A percentile compares a stretch with the other conserved stretches of the same genome.
Conservation (phyloP, 2,797 vertebrate species). For the Microchirus variegatus region DNA sequence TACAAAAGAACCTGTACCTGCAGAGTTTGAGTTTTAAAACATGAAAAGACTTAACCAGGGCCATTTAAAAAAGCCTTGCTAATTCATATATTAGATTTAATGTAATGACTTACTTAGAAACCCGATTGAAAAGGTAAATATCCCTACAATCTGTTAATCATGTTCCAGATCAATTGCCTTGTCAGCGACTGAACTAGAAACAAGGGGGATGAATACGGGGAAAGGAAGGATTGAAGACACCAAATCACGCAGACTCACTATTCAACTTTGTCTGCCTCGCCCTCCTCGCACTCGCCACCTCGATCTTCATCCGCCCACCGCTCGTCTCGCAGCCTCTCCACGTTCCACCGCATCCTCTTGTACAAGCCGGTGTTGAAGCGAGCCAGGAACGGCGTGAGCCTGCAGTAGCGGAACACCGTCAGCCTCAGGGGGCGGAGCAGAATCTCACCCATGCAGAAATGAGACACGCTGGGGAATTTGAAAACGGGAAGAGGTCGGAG, state of each 20-base stretch:
- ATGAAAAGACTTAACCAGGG: too few species aligned
- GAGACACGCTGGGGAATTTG: conserved; percentile 76
- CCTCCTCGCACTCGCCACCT: conserved; percentile 31
- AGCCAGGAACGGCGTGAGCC: conserved; percentile 76
- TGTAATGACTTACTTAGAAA: too few species aligned
- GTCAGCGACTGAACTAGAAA: too few species aligned
- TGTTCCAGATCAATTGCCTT: too few species aligned
- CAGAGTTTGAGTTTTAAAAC: too few species aligned
- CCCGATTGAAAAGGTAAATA: too few species aligned
- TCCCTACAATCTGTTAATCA: too few species aligned
- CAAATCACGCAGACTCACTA: conserved; percentile 63
- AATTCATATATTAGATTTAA: too few species aligned
- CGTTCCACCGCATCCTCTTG: conserved; percentile 91
- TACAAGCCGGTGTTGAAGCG: conserved; percentile 68
- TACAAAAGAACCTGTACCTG: too few species aligned
- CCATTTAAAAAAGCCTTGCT: too few species aligned
- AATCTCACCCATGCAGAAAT: conserved; percentile 84
- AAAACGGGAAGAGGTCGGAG: neutral
- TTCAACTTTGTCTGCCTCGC: conserved; percentile 18
- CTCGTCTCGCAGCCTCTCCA: conserved; percentile 56
- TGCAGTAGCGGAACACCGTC: conserved; percentile 82
- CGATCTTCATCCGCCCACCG: conserved; percentile 30
- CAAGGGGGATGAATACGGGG: too few species aligned
- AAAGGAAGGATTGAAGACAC: neutral
- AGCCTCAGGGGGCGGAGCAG: conserved; percentile 74